These are phyloP conservation scores for Sebastes trivittatus DNA, from an alignment of 2,797 vertebrate species.

Conservation along the genomic window DNA sequence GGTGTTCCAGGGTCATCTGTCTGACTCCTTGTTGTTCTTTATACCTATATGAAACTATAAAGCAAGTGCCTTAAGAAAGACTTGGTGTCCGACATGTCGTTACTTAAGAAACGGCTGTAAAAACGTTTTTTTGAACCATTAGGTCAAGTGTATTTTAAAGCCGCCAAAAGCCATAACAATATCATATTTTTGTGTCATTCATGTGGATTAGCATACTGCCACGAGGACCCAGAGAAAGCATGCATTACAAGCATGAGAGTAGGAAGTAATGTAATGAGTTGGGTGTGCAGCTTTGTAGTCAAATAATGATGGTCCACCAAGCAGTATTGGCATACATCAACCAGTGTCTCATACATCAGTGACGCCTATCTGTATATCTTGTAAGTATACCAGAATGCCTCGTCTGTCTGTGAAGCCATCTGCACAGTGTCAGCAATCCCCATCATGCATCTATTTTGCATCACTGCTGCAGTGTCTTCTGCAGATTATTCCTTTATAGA, in stretches of 20 bases:
- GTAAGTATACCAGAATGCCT: slow-evolving; percentile 9
- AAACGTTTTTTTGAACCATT: background rate
- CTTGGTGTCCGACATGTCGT: background rate
- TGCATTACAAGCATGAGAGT: background rate
- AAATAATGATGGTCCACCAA: slow-evolving; percentile 12
- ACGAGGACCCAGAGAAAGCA: background rate
- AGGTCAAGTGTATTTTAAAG: background rate
- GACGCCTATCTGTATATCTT: slow-evolving; percentile 15
- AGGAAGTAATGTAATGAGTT: slow-evolving; percentile 1
- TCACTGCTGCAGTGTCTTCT: slow-evolving; percentile 5
- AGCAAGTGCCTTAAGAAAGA: background rate
- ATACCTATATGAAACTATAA: background rate
- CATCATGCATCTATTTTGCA: slow-evolving; percentile 28
- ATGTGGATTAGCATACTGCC: background rate
- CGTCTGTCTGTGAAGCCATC: slow-evolving; percentile 23
- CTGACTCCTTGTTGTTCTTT: slow-evolving; percentile 12
- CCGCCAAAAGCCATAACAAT: background rate
- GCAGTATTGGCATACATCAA: slow-evolving; percentile 22
- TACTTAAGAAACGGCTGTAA: background rate
- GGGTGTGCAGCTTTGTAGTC: slow-evolving; percentile 5
- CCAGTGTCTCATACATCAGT: slow-evolving; percentile 11
- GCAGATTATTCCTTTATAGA: background rate
- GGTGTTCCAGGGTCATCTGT: background rate
- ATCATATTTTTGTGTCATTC: background rate
- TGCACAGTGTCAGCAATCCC: slow-evolving; percentile 20